These are phyloP conservation scores for Bombycilla garrulus DNA, from an alignment of 2,113 vertebrate genomes.

Conservation along the genomic window DNA sequence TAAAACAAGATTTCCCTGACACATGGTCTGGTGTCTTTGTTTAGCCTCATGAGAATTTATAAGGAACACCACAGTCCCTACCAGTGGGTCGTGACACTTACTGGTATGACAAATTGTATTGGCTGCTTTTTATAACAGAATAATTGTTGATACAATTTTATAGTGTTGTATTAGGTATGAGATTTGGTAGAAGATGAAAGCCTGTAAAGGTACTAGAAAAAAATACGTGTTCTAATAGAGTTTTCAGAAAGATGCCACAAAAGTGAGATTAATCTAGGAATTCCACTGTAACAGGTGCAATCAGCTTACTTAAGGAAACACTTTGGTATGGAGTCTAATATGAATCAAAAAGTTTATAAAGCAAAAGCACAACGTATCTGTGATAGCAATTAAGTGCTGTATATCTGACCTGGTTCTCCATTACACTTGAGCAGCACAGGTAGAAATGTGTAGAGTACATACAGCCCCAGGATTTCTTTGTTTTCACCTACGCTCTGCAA, in stretches of 20 bases:
- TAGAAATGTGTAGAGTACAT: not conserved
- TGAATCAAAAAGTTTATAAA: not conserved
- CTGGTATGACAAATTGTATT: not conserved
- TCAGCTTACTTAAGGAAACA: not conserved
- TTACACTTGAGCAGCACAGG: not conserved
- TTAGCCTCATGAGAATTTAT: not conserved
- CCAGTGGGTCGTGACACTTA: not conserved
- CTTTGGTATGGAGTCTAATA: not conserved
- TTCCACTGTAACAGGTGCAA: not conserved
- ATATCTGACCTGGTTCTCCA: not conserved
- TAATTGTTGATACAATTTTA: not conserved
- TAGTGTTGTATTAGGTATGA: not conserved
- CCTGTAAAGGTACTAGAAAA: not conserved
- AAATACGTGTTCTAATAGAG: not conserved
- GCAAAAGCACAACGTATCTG: not conserved
- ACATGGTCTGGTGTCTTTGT: accelerated
- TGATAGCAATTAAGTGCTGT: not conserved
- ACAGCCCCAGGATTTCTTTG: not conserved
- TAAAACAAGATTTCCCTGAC: not conserved
- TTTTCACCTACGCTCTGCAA: not conserved
- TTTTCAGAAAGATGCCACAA: not conserved
- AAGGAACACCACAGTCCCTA: not conserved
- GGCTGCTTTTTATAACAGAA: not conserved
- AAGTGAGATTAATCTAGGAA: not conserved
- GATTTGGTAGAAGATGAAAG: not conserved